phyloP scores from a whole-genome alignment of 2,888 invertebrate genomes.

The Eupithecia tripunctaria region DNA sequence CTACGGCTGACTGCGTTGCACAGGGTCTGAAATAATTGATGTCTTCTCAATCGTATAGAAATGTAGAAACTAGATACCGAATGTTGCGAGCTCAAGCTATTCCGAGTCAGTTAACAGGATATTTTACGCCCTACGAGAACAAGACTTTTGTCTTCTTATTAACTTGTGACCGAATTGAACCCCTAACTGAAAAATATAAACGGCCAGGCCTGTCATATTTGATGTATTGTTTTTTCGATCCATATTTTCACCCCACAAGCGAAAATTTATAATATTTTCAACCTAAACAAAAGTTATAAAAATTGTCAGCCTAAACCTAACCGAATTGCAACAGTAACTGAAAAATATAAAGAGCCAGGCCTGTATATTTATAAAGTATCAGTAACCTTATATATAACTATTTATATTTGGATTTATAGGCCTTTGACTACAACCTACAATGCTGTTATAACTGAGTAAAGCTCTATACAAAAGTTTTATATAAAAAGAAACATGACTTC shows the following conservation, averaged over 20 bases:
- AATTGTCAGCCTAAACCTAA: too few relatives aligned
- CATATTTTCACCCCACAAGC: too few relatives aligned
- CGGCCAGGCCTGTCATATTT: neutral
- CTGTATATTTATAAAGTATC: neutral
- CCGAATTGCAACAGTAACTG: neutral
- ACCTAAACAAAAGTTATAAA: too few relatives aligned
- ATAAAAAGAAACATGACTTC: neutral
- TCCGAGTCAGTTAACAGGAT: slow-evolving; percentile 31
- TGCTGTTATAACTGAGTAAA: neutral
- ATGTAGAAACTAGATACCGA: slow-evolving; percentile 46
- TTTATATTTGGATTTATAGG: neutral
- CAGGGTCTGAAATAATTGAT: slow-evolving; percentile 64
- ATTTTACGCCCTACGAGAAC: slow-evolving; percentile 20
- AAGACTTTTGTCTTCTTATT: neutral
- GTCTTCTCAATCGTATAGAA: slow-evolving; percentile 56
- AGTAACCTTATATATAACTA: neutral
- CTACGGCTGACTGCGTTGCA: slow-evolving; percentile 49
- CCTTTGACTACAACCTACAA: neutral
- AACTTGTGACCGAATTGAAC: neutral
- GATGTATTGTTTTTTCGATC: too few relatives aligned
- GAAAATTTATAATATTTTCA: too few relatives aligned
- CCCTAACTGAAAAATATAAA: neutral
- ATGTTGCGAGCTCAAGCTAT: slow-evolving; percentile 38
- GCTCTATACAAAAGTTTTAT: neutral
- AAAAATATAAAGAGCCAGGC: neutral